Evolutionary conservation across 2,113 vertebrate species (phyloP), one percentile per base, ranked within the genome.

Genomic region (Lota lota): DNA sequence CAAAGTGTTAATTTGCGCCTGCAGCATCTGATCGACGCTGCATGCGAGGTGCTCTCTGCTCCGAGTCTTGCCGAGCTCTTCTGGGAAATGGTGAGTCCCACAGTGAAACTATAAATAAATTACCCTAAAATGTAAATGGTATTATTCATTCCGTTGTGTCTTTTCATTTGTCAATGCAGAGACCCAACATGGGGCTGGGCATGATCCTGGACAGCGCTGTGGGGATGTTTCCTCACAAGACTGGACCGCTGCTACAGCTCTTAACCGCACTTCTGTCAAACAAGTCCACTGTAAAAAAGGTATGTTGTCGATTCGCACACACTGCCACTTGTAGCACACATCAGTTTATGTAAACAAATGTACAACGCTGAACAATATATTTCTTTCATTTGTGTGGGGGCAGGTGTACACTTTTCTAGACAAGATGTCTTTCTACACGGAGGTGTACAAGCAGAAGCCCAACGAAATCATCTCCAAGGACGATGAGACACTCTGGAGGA

Each of bases 391-490:
- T 19, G 20, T 79, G 0, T 70, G 8, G 60, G 53, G 68, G 20
- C 89, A 99, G 97, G 97, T 99, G 0, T 99, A 98, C 85, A 98
- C 89, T 73, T 96, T 99, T 84, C 88, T 99, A 87, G 96, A 99
- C 81, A 98, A 98, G 87, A 98, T 99, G 97, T 97, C 94, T 3
- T 96, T 95, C 85, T 99, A 95, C 73, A 98, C 96, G 0, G 96
- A 99, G 77, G 85, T 95, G 62, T 96, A 96, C 89, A 98, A 97
- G 74, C 94, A 95, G 61, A 98, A 95, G 68, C 96, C 97, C 16
- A 89, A 89, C 0, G 96, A 99, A 10, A 90, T 99, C 53, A 63
- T 96, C 69, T 94, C 96, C 22, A 94, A 95, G 0, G 95, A 99
- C 21, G 97, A 99, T 0, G 97, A 95, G 81, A 98, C 95, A 0